Base-by-base conservation (phyloP, 1,140 invertebrate genomes). In the Zaprionus africanus region DNA sequence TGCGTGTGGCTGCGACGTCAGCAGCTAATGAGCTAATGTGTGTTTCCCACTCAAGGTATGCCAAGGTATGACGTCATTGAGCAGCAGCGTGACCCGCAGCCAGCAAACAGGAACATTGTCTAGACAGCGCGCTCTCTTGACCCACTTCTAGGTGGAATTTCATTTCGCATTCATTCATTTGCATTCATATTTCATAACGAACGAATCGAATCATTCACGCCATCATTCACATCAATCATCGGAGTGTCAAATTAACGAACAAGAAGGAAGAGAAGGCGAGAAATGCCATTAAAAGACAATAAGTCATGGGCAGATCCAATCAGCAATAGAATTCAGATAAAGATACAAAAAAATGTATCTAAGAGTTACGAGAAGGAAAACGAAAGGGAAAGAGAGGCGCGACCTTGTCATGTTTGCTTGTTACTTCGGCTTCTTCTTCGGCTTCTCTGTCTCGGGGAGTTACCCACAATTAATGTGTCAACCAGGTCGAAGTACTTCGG, bases 221-320 rank as follows among this genome's bases (percentile, higher is more conserved):
- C 17, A 17, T 19, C 19, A 41, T 64, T 66, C 75, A 70, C 73
- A 87, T 87, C 83, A 87, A 88, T 87, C 84, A 87, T 60, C 56
- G 6, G 41, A 31, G 54, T 87, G 77, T 58, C 83, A 80, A 82
- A 80, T 80, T 75, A 88, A 82, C 17, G 56, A 24, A n/a, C n/a
- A n/a, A 70, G 56, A 41, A 61, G 66, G 62, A 79, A 79, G 62
- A 54, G 11, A 22, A 62, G 24, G 36, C 31, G 36, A 59, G 69
- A 83, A 88, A 75, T 82, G 70, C 70, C 78, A 87, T 84, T 88
- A 84, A 88, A 84, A 88, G 28, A 61, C 78, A 81, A 88, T 87
- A 77, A 74, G 57, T 79, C 84, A 88, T 79, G 83, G 78, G 78
- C 84, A 79, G 68, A 70, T 69, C 80, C 73, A 83, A 87, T 82